phyloP scores from a whole-genome alignment of 1,140 invertebrate genomes.

The Chionoecetes opilio region DNA sequence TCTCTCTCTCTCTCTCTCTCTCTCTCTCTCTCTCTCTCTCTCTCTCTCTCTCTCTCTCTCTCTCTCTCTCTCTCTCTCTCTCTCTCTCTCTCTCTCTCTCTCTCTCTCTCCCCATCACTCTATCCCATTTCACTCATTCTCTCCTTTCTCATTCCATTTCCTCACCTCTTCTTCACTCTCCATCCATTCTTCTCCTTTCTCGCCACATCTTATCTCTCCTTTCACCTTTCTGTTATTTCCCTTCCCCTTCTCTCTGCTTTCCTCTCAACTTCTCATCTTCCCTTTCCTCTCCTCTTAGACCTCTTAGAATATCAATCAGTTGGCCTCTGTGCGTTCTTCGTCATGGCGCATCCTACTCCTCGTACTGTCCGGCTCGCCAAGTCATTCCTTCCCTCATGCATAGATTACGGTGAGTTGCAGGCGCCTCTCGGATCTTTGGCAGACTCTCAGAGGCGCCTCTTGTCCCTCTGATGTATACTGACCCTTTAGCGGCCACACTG shows the following conservation, averaged over 20 bases:
- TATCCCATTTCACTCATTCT: background rate
- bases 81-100: background rate
- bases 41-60: background rate
- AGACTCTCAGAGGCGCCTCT: conserved; percentile 1
- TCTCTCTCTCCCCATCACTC: background rate
- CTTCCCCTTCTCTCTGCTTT: background rate
- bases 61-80: background rate
- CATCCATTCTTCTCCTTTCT: background rate
- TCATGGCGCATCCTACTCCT: background rate
- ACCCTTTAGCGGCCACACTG: background rate
- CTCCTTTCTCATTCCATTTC: background rate
- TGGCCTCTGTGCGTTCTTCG: background rate
- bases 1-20: background rate
- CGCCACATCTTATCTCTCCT: background rate
- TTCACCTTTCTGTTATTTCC: background rate
- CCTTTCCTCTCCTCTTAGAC: background rate
- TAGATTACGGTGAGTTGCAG: background rate
- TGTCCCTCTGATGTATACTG: background rate
- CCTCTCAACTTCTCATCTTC: background rate
- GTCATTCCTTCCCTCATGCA: conserved; percentile 1
- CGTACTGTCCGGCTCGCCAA: background rate
- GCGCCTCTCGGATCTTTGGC: background rate
- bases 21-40: background rate
- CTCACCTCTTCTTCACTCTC: background rate
- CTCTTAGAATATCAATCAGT: conserved; percentile 24